Conservation (phyloP, 2,113 vertebrate species). For the Corythoichthys haematopterus region DNA sequence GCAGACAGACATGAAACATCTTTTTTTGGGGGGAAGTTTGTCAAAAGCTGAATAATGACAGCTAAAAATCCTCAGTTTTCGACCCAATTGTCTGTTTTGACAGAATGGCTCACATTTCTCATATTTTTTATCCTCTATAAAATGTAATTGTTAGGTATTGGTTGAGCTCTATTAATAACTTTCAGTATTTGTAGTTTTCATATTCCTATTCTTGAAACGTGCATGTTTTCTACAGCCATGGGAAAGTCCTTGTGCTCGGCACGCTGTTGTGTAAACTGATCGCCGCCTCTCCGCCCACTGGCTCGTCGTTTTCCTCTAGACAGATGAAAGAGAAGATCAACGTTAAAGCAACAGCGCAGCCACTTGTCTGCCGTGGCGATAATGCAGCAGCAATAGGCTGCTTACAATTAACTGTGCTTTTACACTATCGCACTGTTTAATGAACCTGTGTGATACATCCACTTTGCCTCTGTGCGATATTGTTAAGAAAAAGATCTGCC, state of each 20-base stretch:
- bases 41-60: too few relatives aligned
- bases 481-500: slow-evolving; percentile 10
- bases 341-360: slow-evolving; percentile 24
- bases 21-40: too few relatives aligned
- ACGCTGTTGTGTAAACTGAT: slow-evolving; percentile 17
- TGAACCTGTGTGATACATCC: slow-evolving; percentile 3
- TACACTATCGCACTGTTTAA: not conserved
- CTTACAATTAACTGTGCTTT: slow-evolving; percentile 21
- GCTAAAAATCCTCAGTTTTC: too few relatives aligned
- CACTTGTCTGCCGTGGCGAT: slow-evolving; percentile 23
- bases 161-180: too few relatives aligned
- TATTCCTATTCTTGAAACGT: too few relatives aligned
- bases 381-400: slow-evolving; percentile 23
- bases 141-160: too few relatives aligned
- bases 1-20: too few relatives aligned
- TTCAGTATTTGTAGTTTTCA: too few relatives aligned
- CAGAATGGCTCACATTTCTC: too few relatives aligned
- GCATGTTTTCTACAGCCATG: not conserved
- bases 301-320: slow-evolving; percentile 42
- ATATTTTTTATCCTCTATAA: too few relatives aligned
- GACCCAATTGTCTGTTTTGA: too few relatives aligned
- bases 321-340: slow-evolving; percentile 44
- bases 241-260: not conserved
- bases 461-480: not conserved
- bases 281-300: slow-evolving; percentile 37